Base-by-base conservation (phyloP, 23 tunicate genomes). In the Phallusia fumigata region DNA sequence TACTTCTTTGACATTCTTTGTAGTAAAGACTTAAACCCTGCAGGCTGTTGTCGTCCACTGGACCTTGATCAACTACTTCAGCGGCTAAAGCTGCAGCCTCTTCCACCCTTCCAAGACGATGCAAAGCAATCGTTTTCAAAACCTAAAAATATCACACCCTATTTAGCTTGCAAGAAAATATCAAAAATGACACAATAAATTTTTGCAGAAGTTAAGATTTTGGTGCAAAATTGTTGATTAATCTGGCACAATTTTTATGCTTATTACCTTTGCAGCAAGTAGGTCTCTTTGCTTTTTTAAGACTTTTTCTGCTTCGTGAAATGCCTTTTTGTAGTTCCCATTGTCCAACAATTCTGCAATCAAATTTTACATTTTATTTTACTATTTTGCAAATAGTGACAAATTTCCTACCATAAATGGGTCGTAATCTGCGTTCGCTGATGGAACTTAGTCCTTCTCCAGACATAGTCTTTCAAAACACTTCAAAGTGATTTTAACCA, bases 301-400 rank as follows among this genome's bases (percentile, higher is more conserved):
- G n/a, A 94, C 98, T 75, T 94, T 94, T 33, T 94, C 98, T 12
- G 98, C 93, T 82, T 94, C 98, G 82, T 89, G 88, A 13, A 89
- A 78, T 52, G 98, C 98, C 24, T 84, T 89, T 83, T 94, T 94
- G 83, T 94, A 81, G 74, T 94, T 94, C 19, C 98, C 94, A 89
- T 85, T 89, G 81, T 94, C 98, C 32, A 94, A 85, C 64, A 76
- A 88, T 33, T 94, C 98, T 94, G 78, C 40, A 81, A 84, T 73
- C n/a, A n/a, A n/a, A n/a, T n/a, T n/a, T n/a, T n/a, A n/a, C n/a
- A n/a, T n/a, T n/a, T n/a, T n/a, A n/a, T n/a, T n/a, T n/a, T 15
- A 51, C 15, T 15, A 51, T 51, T 13, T 15, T 51, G 26, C 28
- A 58, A 58, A 58, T 58, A 58, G 28, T 24, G 16, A 58, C 69